These are phyloP conservation scores for Oreochromis aureus DNA, from an alignment of 2,113 vertebrate genomes.

Conservation along the genomic window DNA sequence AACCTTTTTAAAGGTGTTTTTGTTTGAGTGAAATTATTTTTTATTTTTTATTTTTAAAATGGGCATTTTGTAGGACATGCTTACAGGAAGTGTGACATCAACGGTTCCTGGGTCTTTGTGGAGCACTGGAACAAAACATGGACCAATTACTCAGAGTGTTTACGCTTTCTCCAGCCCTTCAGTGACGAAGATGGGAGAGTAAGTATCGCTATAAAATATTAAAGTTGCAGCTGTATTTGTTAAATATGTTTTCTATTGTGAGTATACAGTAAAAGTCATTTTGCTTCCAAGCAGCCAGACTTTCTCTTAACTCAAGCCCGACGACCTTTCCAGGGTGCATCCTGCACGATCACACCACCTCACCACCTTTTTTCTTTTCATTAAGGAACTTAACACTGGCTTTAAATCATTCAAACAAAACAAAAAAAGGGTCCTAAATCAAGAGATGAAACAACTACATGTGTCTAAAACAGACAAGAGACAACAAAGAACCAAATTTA, in stretches of 20 bases:
- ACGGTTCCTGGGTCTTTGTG: conserved; percentile 81
- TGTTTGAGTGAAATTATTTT: neutral
- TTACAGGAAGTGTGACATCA: conserved; percentile 79
- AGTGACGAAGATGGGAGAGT: conserved; percentile 59
- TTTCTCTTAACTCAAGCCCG: neutral
- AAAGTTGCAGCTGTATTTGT: neutral
- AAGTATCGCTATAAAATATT: neutral
- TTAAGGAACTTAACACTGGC: neutral
- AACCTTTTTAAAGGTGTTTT: neutral
- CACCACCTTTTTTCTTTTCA: neutral
- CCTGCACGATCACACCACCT: neutral
- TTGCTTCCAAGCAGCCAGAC: neutral
- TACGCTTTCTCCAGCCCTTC: conserved; percentile 73
- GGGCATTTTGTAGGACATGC: conserved; percentile 64
- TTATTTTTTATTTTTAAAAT: neutral
- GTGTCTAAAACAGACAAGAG: neutral
- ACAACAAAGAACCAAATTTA: neutral
- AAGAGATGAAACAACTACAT: neutral
- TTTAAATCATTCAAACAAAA: neutral
- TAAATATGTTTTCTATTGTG: neutral
- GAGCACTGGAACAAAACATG: conserved; percentile 81
- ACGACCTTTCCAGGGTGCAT: neutral
- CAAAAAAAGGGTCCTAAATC: neutral
- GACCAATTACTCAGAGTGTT: conserved; percentile 86
- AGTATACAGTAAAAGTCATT: neutral